Evolutionary conservation across 2,797 vertebrate genomes (phyloP).

Genomic region (Danio choprae): DNA sequence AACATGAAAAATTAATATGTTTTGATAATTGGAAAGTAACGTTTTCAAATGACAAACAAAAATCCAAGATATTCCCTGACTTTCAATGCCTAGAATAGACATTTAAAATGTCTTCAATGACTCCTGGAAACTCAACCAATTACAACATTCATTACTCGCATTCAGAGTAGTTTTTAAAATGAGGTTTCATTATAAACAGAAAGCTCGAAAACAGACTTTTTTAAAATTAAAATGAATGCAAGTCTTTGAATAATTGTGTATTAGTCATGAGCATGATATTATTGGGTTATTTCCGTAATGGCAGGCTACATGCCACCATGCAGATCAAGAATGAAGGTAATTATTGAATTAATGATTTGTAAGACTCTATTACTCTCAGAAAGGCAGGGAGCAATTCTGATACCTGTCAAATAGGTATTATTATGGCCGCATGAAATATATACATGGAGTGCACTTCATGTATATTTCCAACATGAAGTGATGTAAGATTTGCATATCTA

Average conservation of each 20-base stretch:
- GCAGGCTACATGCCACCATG: slow-evolving; percentile 12
- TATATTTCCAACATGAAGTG: background rate
- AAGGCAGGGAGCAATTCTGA: slow-evolving; percentile 25
- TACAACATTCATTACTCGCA: background rate
- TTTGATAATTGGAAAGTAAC: no score
- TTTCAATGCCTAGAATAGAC: no score
- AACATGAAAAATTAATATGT: no score
- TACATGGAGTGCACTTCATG: background rate
- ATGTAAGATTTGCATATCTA: background rate
- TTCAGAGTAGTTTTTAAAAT: background rate
- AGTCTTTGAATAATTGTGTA: background rate
- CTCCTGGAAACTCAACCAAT: background rate
- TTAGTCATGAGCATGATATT: slow-evolving; percentile 20
- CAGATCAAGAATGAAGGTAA: slow-evolving; percentile 37
- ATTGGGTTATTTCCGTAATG: slow-evolving; percentile 15
- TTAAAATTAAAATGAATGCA: background rate
- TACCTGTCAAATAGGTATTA: background rate
- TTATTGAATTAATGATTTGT: slow-evolving; percentile 35
- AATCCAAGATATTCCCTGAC: no score
- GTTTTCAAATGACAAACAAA: no score
- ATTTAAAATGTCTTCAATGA: no score
- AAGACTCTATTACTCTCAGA: slow-evolving; percentile 22
- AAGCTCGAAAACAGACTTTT: background rate
- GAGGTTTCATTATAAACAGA: background rate
- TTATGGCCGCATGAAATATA: background rate